Percentiles rank a stretch among this genome's conserved stretches.
phyloP scores from a whole-genome alignment of 2,888 invertebrate genomes.

The Watsonalla binaria region DNA sequence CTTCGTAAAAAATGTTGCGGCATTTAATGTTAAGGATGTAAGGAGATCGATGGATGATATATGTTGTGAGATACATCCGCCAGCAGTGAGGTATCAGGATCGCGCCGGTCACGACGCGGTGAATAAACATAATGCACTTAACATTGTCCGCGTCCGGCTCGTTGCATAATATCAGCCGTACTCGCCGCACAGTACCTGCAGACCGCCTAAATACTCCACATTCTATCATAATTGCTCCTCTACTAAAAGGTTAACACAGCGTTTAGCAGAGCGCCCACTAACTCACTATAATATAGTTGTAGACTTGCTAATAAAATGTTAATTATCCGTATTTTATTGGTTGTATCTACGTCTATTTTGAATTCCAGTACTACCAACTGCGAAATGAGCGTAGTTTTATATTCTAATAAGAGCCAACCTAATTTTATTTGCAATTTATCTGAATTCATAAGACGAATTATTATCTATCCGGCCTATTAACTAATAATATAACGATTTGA shows the following conservation, averaged over 20 bases:
- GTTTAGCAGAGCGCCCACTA: constrained; percentile 35
- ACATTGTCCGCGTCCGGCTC: constrained; percentile 69
- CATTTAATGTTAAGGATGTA: constrained; percentile 8
- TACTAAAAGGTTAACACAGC: constrained; percentile 42
- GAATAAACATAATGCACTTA: constrained; percentile 50
- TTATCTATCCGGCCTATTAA: no score
- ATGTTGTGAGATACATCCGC: constrained; percentile 45
- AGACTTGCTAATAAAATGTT: neutral
- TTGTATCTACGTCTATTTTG: neutral
- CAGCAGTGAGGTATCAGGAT: constrained; percentile 33
- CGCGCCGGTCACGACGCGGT: constrained; percentile 54
- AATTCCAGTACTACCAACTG: neutral
- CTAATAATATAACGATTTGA: no score
- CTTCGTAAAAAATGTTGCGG: neutral
- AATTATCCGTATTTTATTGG: constrained; percentile 1
- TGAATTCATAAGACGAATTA: no score
- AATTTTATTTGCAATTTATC: no score
- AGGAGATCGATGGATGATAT: constrained; percentile 18
- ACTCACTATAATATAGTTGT: constrained; percentile 12
- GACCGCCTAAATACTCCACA: constrained; percentile 31
- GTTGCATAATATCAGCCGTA: constrained; percentile 64
- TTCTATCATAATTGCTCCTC: constrained; percentile 49
- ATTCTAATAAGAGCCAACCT: no score
- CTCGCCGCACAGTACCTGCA: constrained; percentile 36
- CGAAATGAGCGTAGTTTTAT: no score